These are phyloP conservation scores for Mnemiopsis leidyi DNA, from an alignment of 37 sponge, comb jelly and placozoan species.

Conservation along the genomic window DNA sequence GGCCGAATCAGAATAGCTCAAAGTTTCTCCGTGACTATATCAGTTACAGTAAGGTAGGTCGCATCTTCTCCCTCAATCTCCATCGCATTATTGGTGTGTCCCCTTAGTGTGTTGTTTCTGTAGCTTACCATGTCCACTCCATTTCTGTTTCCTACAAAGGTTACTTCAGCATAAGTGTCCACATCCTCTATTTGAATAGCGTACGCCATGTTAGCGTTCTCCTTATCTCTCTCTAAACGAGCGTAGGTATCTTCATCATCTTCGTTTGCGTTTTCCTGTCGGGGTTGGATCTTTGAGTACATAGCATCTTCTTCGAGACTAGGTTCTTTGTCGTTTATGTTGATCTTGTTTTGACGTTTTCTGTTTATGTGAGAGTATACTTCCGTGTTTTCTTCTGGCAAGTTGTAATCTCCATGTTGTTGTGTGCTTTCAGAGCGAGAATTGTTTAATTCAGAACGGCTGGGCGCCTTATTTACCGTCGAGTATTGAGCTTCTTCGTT, in stretches of 20 bases:
- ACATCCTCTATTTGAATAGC: background rate
- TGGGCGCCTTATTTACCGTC: background rate
- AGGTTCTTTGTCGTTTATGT: background rate
- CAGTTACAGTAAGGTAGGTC: background rate
- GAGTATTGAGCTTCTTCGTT: background rate
- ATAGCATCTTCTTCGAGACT: background rate
- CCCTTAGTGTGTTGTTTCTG: background rate
- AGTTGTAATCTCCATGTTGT: too few species aligned
- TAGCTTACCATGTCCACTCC: background rate
- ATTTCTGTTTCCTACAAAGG: background rate
- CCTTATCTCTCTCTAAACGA: background rate
- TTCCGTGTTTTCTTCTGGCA: background rate
- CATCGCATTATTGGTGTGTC: background rate
- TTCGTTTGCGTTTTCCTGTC: background rate
- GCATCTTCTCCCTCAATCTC: background rate
- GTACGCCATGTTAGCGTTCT: background rate
- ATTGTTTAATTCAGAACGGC: too few species aligned
- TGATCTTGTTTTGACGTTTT: background rate
- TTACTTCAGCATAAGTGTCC: background rate
- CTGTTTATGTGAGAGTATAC: background rate
- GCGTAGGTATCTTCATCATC: background rate
- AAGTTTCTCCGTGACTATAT: background rate
- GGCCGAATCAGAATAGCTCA: background rate
- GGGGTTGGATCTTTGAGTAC: background rate
- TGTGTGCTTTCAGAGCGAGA: too few species aligned